Conservation (phyloP, 1,140 invertebrate genomes). For the Euwallacea fornicatus region DNA sequence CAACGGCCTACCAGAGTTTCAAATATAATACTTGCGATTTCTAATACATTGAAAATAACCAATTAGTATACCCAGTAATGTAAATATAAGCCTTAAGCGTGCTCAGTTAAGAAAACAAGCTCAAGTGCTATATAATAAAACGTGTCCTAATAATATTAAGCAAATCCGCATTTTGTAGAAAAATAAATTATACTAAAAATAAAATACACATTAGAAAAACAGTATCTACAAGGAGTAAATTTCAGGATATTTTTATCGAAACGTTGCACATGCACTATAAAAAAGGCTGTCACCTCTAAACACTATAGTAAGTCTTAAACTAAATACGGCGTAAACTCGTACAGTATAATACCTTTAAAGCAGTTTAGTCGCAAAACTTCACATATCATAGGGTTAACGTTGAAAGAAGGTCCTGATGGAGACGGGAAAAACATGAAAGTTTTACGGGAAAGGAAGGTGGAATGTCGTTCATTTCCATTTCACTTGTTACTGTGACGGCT, state of each 20-base stretch:
- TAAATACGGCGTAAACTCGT: no score
- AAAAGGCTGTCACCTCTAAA: no score
- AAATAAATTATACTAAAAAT: slow-evolving; percentile 8
- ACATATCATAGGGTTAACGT: not conserved
- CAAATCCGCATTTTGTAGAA: slow-evolving; percentile 9
- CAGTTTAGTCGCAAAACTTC: not conserved
- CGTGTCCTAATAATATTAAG: not conserved
- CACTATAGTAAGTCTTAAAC: no score
- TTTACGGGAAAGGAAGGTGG: slow-evolving; percentile 5
- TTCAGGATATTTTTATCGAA: no score
- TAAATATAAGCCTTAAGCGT: not conserved
- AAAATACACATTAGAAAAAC: no score
- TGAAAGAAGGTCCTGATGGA: no score
- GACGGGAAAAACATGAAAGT: no score
- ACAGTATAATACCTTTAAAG: no score
- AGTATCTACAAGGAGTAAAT: no score
- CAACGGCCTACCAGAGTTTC: not conserved
- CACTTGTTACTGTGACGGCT: not conserved
- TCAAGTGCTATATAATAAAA: not conserved
- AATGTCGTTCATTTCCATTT: slow-evolving; percentile 14
- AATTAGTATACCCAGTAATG: not conserved
- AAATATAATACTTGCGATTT: not conserved
- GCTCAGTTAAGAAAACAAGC: not conserved
- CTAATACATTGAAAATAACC: not conserved
- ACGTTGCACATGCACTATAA: no score